A percentile compares a stretch with the other conserved stretches of the same genome.
phyloP scores from a whole-genome alignment of 30 jellyfish, hydroid and myxozoan genomes.

The Aurelia aurita complex sp. Pacific region DNA sequence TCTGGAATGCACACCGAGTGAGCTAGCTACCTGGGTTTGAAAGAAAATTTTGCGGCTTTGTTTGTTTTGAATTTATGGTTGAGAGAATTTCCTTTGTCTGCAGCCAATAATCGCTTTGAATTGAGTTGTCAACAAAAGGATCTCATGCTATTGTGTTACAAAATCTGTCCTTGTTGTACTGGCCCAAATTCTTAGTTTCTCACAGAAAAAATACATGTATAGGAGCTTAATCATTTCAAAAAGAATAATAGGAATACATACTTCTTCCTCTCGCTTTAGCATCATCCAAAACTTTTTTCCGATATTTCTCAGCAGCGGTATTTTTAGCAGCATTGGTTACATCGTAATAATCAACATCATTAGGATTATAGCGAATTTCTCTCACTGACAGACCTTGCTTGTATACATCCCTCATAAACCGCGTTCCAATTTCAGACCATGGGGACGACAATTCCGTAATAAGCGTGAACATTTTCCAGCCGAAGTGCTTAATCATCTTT shows the following conservation, averaged over 20 bases:
- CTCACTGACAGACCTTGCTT: neutral
- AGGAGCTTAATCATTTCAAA: too few species aligned
- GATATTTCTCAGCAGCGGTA: neutral
- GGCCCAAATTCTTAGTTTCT: too few species aligned
- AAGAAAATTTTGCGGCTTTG: too few species aligned
- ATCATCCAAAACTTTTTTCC: slow-evolving; percentile 16
- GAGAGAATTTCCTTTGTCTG: too few species aligned
- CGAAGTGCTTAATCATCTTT: slow-evolving; percentile 47
- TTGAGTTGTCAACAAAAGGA: too few species aligned
- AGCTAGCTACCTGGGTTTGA: too few species aligned
- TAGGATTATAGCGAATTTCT: slow-evolving; percentile 34
- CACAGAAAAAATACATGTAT: too few species aligned
- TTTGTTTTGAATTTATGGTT: too few species aligned
- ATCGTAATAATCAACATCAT: slow-evolving; percentile 18
- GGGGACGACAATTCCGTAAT: slow-evolving; percentile 63
- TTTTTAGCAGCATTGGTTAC: slow-evolving; percentile 7
- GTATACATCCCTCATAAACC: slow-evolving; percentile 19
- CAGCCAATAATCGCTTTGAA: too few species aligned
- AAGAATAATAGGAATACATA: neutral
- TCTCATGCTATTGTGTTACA: too few species aligned
- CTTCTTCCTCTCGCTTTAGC: slow-evolving; percentile 76
- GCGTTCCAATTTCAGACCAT: slow-evolving; percentile 40
- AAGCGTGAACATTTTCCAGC: slow-evolving; percentile 78
- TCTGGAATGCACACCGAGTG: too few species aligned
- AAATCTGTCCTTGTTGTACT: too few species aligned